Evolutionary conservation across 2,797 vertebrate genomes (phyloP).

Genomic region (Nyctibius grandis): DNA sequence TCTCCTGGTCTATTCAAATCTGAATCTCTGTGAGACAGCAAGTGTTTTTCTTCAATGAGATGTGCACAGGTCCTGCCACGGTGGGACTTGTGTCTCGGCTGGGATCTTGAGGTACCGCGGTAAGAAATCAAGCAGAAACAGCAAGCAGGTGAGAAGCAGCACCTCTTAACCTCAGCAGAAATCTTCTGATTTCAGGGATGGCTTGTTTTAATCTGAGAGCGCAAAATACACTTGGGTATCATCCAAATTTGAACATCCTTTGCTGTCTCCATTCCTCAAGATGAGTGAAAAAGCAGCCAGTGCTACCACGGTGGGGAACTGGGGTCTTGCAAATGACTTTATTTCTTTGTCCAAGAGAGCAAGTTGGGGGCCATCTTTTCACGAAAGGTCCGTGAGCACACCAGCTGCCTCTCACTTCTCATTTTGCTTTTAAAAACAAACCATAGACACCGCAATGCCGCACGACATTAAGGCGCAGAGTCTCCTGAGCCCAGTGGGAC

Average conservation of each 20-base stretch:
- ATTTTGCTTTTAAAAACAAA: neutral
- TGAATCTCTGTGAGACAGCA: neutral
- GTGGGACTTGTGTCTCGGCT: accelerated
- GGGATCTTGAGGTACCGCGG: neutral
- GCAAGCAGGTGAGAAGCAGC: neutral
- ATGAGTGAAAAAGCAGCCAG: neutral
- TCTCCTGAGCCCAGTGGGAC: neutral
- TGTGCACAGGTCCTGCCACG: accelerated
- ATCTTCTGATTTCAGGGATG: neutral
- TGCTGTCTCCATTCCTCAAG: neutral
- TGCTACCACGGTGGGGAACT: neutral
- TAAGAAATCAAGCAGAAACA: neutral
- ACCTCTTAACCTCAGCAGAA: neutral
- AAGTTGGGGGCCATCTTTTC: neutral
- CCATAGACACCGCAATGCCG: accelerated
- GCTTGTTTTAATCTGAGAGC: neutral
- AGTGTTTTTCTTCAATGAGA: neutral
- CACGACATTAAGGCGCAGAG: accelerated
- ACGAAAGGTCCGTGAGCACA: accelerated
- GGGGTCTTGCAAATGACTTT: neutral
- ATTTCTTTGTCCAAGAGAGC: neutral
- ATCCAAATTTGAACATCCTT: neutral
- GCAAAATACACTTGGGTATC: neutral
- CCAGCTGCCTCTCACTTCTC: constrained; percentile 41
- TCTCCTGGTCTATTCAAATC: neutral